Conservation (phyloP, 2,888 invertebrate genomes). For the Endotricha flammealis region DNA sequence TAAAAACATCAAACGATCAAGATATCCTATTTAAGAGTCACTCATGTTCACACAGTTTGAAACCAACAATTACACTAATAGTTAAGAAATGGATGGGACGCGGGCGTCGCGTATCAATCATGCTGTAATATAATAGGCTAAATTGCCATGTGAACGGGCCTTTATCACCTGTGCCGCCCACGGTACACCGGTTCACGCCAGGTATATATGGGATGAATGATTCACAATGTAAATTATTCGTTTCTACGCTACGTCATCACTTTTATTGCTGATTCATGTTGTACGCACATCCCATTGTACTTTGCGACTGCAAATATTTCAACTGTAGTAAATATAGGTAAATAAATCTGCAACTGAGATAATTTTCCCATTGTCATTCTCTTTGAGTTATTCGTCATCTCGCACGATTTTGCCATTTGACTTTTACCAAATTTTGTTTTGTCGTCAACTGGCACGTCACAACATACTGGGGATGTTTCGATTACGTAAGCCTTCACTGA, state of each 20-base stretch:
- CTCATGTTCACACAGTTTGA: conserved; percentile 14
- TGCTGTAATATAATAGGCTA: conserved; percentile 45
- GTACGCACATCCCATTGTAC: too few species aligned
- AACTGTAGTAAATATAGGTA: too few species aligned
- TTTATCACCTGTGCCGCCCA: conserved; percentile 54
- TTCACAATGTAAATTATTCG: conserved; percentile 6
- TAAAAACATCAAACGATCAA: too few species aligned
- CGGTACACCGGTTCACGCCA: conserved; percentile 31
- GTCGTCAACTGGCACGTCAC: too few species aligned
- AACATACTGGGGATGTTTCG: conserved; percentile 30
- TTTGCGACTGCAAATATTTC: neutral
- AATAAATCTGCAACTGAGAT: too few species aligned
- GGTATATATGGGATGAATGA: conserved; percentile 6
- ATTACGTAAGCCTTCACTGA: conserved; percentile 14
- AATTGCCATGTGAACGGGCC: conserved; percentile 52
- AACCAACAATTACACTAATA: conserved; percentile 31
- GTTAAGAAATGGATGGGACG: conserved; percentile 32
- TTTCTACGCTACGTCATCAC: conserved; percentile 1
- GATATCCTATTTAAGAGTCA: conserved; percentile 2
- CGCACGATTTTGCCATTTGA: too few species aligned
- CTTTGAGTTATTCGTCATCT: too few species aligned
- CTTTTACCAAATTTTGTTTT: too few species aligned
- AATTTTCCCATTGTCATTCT: too few species aligned
- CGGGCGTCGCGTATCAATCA: conserved; percentile 41
- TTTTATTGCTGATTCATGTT: neutral